Evolutionary conservation across 1,140 invertebrate genomes (phyloP), one percentile per base, ranked within the genome.

Genomic region (Amphibalanus amphitrite): DNA sequence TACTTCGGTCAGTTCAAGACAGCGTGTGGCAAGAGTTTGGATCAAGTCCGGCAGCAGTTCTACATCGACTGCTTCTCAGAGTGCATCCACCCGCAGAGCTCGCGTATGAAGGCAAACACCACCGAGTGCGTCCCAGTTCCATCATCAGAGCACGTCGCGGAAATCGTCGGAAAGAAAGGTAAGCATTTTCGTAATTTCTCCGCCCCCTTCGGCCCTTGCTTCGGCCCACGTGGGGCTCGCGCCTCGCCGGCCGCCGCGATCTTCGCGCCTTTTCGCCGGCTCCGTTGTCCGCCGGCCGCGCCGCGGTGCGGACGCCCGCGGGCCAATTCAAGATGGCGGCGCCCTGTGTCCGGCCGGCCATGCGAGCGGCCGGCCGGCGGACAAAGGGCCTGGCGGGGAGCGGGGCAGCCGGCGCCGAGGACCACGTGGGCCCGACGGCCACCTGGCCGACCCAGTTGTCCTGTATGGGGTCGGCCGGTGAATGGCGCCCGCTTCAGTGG

Each of bases 151-250:
- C 65, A 67, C n/a, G 65, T 67, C 17, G 65, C 65, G 8, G 65
- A 67, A 28, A 67, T 67, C 23, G 65, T 67, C 8, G 65, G 65
- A n/a, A 67, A 67, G n/a, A 67, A 67, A 67, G 65, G 65, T 67
- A 25, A 67, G 65, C 28, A n/a, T n/a, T n/a, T n/a, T n/a, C n/a
- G n/a, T n/a, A n/a, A n/a, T n/a, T n/a, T n/a, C n/a, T n/a, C n/a
- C n/a, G n/a, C n/a, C n/a, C n/a, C n/a, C n/a, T n/a, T n/a, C n/a
- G 4, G 33, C 15, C 33, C 33, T 38, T 38, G 33, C 15, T n/a
- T 4, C 33, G 4, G 33, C 33, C 33, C 33, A 38, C 33, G 33
- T 38, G 33, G 33, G 15, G 33, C 15, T 20, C 1, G 47, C 6
- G 23, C 47, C 47, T 3, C 47, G 47, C 20, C 10, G 47, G 47